Evolutionary conservation across 1,140 invertebrate genomes (phyloP).

Genomic region (Lamellibrachia luymesi): DNA sequence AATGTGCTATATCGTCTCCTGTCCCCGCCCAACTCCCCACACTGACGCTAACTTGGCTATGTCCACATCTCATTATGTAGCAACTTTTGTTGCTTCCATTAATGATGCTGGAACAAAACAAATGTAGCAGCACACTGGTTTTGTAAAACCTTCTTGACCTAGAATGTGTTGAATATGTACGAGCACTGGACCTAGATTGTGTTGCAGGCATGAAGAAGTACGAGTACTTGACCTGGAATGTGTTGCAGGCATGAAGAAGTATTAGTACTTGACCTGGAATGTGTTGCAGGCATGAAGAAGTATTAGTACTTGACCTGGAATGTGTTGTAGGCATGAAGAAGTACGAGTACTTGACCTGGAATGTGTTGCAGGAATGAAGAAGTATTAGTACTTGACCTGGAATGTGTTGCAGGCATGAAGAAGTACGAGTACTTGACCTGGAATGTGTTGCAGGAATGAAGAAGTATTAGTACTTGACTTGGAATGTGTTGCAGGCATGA

Average conservation of each 20-base stretch:
- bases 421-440: not conserved
- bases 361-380: conserved; percentile 73
- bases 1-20: not conserved
- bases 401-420: not conserved
- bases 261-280: too few relatives aligned
- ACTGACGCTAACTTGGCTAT: not conserved
- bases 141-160: not conserved
- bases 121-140: not conserved
- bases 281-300: too few relatives aligned
- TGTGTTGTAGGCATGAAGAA: conserved; percentile 63
- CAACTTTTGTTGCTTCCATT: not conserved
- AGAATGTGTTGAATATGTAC: too few relatives aligned
- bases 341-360: not conserved
- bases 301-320: not conserved
- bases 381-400: conserved; percentile 87
- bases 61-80: not conserved
- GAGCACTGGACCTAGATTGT: too few relatives aligned
- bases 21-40: too few relatives aligned
- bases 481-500: not conserved
- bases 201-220: too few relatives aligned
- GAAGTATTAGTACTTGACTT: not conserved
- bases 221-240: too few relatives aligned
- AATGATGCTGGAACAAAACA: not conserved
- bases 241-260: too few relatives aligned
- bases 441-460: not conserved